These are phyloP conservation scores for Bombycilla garrulus DNA, from an alignment of 2,113 vertebrate genomes.

Conservation along the genomic window DNA sequence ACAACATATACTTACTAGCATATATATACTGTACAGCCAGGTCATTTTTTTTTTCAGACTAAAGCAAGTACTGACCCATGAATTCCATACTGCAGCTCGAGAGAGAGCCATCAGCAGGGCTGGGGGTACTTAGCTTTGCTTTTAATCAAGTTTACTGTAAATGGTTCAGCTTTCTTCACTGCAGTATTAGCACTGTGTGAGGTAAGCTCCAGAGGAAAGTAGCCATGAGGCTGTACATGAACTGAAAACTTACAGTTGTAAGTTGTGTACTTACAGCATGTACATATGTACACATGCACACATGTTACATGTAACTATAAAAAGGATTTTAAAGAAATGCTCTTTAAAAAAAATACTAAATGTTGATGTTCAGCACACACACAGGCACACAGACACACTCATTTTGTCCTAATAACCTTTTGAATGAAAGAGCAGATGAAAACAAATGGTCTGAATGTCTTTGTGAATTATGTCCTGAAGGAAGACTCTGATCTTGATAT, in stretches of 20 bases:
- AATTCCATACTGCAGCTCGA: background rate
- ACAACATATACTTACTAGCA: background rate
- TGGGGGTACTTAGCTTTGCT: background rate
- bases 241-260: too few relatives aligned
- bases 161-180: background rate
- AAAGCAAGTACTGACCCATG: background rate
- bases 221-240: background rate
- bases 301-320: background rate
- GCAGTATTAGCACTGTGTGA: background rate
- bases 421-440: background rate
- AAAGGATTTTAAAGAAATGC: background rate
- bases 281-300: background rate
- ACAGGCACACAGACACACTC: rapidly evolving
- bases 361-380: background rate
- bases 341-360: background rate
- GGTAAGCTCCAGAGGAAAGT: background rate
- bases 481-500: background rate
- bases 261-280: background rate
- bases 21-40: too few relatives aligned
- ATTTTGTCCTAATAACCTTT: background rate
- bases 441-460: background rate
- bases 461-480: background rate
- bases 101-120: background rate
- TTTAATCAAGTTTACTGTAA: background rate
- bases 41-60: background rate